Evolutionary conservation across 2,113 vertebrate species (phyloP).

Genomic region (Mormyrus iriodes): DNA sequence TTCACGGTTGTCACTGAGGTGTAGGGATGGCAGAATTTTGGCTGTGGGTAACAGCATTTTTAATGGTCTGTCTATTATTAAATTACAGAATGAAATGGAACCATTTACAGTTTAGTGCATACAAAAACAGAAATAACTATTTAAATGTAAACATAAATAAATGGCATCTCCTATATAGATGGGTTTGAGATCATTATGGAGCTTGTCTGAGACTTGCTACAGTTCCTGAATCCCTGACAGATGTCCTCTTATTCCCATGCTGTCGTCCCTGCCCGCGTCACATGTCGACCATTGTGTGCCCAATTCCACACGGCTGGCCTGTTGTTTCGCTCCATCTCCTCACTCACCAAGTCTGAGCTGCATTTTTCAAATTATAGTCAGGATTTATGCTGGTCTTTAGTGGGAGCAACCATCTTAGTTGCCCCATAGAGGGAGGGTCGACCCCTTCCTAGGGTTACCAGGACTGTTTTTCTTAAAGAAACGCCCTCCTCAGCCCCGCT

Average conservation of each 20-base stretch:
- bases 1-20: neutral
- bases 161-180: neutral
- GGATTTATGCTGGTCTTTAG: neutral
- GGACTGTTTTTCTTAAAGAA: neutral
- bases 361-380: neutral
- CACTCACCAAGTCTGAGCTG: neutral
- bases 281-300: neutral
- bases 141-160: neutral
- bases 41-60: neutral
- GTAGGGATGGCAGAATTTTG: neutral
- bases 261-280: neutral
- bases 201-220: neutral
- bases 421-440: neutral
- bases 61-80: neutral
- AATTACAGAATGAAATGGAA: neutral
- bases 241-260: neutral
- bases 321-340: neutral
- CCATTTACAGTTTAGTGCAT: neutral
- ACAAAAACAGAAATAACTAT: neutral
- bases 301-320: neutral
- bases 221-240: neutral
- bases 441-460: neutral
- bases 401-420: neutral
- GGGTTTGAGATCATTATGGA: neutral
- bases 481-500: neutral